Conservation (phyloP, 2,888 invertebrate genomes). For the Strigamia transsilvanica region DNA sequence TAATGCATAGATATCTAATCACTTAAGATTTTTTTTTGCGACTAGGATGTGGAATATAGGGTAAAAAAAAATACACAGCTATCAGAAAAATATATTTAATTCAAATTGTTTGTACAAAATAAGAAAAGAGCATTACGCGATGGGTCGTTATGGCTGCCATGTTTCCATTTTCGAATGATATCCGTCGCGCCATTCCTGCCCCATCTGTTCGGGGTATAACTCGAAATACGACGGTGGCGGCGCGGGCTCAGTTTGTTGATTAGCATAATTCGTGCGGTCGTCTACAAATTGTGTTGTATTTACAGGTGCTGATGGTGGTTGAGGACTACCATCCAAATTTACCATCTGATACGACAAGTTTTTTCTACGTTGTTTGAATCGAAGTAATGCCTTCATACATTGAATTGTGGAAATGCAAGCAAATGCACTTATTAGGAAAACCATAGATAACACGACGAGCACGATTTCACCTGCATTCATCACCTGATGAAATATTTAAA, state of each 20-base stretch:
- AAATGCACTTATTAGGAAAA: not conserved
- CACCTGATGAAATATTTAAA: not conserved
- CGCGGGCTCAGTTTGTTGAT: not conserved
- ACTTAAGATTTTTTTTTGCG: too few species aligned
- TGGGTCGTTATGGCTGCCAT: not conserved
- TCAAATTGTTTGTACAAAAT: too few species aligned
- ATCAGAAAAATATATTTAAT: too few species aligned
- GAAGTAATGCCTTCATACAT: not conserved
- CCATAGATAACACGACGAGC: not conserved
- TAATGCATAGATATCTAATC: too few species aligned
- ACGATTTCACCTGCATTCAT: not conserved
- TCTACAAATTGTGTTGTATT: not conserved
- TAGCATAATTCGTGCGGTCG: not conserved
- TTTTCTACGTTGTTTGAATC: not conserved
- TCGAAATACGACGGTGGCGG: constrained; percentile 14
- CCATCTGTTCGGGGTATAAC: not conserved
- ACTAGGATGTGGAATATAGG: too few species aligned
- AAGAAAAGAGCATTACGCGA: too few species aligned
- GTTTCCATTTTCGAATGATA: constrained; percentile 31
- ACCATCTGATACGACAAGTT: not conserved
- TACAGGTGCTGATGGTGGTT: not conserved
- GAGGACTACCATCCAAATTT: not conserved
- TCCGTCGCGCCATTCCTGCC: constrained; percentile 7
- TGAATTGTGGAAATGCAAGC: not conserved
- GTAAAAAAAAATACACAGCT: too few species aligned